These are phyloP conservation scores for Etheostoma perlongum DNA, from an alignment of 2,797 vertebrate species.

Conservation along the genomic window DNA sequence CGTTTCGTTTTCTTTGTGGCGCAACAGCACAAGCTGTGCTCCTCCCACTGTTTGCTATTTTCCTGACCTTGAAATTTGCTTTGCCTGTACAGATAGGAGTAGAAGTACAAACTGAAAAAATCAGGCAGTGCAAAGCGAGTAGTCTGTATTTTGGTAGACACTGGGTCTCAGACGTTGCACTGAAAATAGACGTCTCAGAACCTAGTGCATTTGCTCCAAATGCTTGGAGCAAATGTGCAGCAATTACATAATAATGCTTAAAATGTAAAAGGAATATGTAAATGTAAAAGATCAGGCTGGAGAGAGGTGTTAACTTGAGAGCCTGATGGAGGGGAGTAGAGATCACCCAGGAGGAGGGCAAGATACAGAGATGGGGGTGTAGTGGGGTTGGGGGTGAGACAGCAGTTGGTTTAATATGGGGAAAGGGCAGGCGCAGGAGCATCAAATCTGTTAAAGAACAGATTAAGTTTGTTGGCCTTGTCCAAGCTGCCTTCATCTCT, in stretches of 20 bases:
- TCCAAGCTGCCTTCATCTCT: too few relatives aligned
- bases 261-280: too few relatives aligned
- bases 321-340: too few relatives aligned
- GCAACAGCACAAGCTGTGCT: slow-evolving; percentile 1
- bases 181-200: neutral
- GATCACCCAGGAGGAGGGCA: too few relatives aligned
- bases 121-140: neutral
- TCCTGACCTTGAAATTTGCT: neutral
- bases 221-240: neutral
- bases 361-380: too few relatives aligned
- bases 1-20: neutral
- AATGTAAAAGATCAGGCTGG: too few relatives aligned
- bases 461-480: too few relatives aligned
- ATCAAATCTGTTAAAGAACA: too few relatives aligned
- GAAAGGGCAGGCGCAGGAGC: too few relatives aligned
- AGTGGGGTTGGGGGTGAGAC: too few relatives aligned
- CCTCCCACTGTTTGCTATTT: neutral
- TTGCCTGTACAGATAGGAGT: neutral
- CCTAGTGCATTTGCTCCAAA: neutral
- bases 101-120: neutral
- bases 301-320: too few relatives aligned
- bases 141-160: neutral
- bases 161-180: neutral
- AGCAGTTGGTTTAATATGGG: too few relatives aligned
- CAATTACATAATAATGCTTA: neutral